Percentiles rank a stretch among this genome's conserved stretches.
These are phyloP conservation scores for Tapirus indicus DNA, from an alignment of 2,797 vertebrate species.

Conservation along the genomic window DNA sequence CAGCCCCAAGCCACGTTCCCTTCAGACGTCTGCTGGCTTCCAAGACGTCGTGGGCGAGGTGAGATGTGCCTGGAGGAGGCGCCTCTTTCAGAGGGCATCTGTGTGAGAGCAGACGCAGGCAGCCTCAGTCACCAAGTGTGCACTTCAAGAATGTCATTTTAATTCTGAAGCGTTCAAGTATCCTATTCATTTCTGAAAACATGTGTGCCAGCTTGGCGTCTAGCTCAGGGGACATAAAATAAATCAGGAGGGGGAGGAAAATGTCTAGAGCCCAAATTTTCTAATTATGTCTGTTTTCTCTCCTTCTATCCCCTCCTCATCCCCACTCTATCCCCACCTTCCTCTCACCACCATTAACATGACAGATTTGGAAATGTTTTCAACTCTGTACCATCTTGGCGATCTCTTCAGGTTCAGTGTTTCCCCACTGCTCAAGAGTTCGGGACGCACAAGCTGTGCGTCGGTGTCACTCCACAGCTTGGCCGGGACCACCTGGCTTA, in stretches of 20 bases:
- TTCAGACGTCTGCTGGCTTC: neutral
- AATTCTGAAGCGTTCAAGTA: neutral
- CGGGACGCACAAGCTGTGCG: neutral
- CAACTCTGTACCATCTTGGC: neutral
- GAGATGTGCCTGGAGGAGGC: neutral
- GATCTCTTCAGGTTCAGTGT: neutral
- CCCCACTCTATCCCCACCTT: accelerated
- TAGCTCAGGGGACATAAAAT: neutral
- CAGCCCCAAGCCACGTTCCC: neutral
- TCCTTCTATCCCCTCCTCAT: neutral
- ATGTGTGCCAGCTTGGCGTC: neutral
- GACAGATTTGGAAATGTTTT: neutral
- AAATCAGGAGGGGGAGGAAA: neutral
- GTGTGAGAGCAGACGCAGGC: neutral
- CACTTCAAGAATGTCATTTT: neutral
- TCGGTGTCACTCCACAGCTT: neutral
- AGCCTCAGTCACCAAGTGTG: neutral
- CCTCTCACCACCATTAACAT: neutral
- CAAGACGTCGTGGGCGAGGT: accelerated
- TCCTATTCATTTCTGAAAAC: neutral
- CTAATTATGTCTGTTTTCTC: neutral
- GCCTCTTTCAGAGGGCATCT: neutral
- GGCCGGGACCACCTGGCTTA: slow-evolving; percentile 37
- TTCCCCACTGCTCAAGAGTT: neutral
- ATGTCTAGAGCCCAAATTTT: neutral